phyloP scores from a whole-genome alignment of 53 echinoderm and acorn worm genomes.

The Antedon mediterranea region DNA sequence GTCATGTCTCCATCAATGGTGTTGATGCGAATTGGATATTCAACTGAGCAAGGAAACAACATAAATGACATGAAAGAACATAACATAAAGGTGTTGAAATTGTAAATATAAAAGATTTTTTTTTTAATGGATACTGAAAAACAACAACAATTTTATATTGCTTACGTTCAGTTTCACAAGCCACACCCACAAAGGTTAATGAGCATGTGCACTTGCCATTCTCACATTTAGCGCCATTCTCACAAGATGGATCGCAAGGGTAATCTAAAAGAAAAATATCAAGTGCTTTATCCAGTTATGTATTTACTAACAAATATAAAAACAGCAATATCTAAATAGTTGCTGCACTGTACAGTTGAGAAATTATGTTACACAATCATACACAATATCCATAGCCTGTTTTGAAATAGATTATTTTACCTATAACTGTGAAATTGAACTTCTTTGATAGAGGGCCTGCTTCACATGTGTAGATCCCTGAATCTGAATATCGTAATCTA shows the following conservation, averaged over 20 bases:
- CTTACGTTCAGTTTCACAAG: slow-evolving; percentile 68
- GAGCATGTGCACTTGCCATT: slow-evolving; percentile 56
- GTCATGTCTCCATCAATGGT: background rate
- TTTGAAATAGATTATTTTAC: slow-evolving; percentile 14
- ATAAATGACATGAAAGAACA: no score
- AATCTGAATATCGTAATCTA: slow-evolving; percentile 31
- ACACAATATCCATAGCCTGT: no score
- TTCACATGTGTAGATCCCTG: slow-evolving; percentile 59
- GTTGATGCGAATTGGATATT: background rate
- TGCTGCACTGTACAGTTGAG: no score
- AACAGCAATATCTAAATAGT: no score
- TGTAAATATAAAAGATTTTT: no score
- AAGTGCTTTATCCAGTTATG: no score
- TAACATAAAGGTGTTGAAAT: no score
- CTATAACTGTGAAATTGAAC: slow-evolving; percentile 33
- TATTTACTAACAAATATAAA: no score
- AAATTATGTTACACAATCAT: no score
- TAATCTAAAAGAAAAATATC: no score
- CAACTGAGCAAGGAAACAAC: background rate
- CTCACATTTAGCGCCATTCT: slow-evolving; percentile 57
- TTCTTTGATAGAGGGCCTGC: slow-evolving; percentile 44
- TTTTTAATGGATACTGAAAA: no score
- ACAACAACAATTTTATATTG: no score
- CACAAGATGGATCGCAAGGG: slow-evolving; percentile 45
- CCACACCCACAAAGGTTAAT: slow-evolving; percentile 43